These are phyloP conservation scores for Campylorhamphus procurvoides DNA, from an alignment of 2,113 vertebrate genomes.

Conservation along the genomic window DNA sequence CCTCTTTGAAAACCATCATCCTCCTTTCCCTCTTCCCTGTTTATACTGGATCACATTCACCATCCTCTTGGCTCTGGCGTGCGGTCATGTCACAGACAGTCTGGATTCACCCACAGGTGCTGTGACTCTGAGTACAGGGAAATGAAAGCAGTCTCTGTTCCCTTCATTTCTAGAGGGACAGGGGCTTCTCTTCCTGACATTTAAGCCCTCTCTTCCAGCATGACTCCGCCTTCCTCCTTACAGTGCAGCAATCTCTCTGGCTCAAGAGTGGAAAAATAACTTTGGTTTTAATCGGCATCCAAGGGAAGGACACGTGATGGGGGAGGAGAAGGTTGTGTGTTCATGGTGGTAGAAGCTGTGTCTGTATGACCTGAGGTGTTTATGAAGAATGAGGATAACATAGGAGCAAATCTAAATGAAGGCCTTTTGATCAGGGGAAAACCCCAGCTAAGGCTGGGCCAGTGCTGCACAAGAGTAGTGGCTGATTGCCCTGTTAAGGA, in stretches of 20 bases:
- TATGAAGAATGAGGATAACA: neutral
- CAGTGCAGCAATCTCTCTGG: neutral
- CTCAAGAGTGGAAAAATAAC: neutral
- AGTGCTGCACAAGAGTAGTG: neutral
- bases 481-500: neutral
- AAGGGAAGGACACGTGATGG: neutral
- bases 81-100: neutral
- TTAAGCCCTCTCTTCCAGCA: neutral
- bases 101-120: constrained; percentile 6
- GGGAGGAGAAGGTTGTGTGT: neutral
- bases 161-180: neutral
- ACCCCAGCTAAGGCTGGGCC: neutral
- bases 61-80: neutral
- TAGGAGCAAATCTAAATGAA: neutral
- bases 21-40: neutral
- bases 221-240: neutral
- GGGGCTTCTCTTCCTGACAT: neutral
- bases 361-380: neutral
- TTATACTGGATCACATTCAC: constrained; percentile 19
- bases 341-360: neutral
- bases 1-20: neutral
- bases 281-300: neutral
- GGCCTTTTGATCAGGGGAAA: neutral
- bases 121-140: neutral
- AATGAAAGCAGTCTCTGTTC: constrained; percentile 18